Evolutionary conservation across 2,113 vertebrate species (phyloP).

Genomic region (Tautogolabrus adspersus): DNA sequence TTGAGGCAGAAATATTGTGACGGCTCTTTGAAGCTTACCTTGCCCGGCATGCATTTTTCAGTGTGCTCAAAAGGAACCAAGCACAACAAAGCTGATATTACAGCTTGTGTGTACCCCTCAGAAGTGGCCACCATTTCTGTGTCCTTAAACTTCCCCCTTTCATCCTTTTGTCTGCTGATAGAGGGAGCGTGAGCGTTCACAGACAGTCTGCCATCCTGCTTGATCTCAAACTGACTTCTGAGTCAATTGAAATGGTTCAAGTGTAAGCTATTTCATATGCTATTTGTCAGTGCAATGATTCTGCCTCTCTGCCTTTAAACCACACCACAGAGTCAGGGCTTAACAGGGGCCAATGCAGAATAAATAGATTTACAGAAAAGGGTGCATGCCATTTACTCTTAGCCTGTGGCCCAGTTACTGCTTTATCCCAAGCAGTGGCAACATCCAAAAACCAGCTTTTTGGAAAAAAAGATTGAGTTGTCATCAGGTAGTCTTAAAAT

Average conservation of each 20-base stretch:
- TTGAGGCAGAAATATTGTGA: constrained; percentile 28
- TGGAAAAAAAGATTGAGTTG: constrained; percentile 26
- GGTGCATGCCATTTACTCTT: not conserved
- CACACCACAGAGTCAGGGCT: constrained; percentile 6
- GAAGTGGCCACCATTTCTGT: constrained; percentile 30
- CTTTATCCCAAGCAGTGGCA: constrained; percentile 13
- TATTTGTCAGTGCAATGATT: not conserved
- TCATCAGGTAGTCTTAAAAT: constrained; percentile 48
- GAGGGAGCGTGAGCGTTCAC: constrained; percentile 11
- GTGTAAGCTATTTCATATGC: constrained; percentile 10
- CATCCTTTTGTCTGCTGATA: constrained; percentile 41
- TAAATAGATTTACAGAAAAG: constrained; percentile 22
- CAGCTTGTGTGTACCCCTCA: constrained; percentile 30
- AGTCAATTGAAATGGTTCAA: constrained; percentile 17
- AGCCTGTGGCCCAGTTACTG: constrained; percentile 44
- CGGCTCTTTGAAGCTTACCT: constrained; percentile 63
- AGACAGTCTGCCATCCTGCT: not conserved
- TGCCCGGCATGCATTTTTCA: constrained; percentile 58
- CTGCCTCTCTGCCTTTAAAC: constrained; percentile 13
- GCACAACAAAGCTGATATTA: constrained; percentile 65
- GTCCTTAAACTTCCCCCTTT: constrained; percentile 43
- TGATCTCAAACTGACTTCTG: constrained; percentile 35
- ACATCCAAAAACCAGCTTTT: constrained; percentile 14
- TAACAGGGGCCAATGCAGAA: constrained; percentile 29
- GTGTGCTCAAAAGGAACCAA: constrained; percentile 63